Base-by-base conservation (phyloP, 2,797 vertebrate genomes). In the Sarcoramphus papa region DNA sequence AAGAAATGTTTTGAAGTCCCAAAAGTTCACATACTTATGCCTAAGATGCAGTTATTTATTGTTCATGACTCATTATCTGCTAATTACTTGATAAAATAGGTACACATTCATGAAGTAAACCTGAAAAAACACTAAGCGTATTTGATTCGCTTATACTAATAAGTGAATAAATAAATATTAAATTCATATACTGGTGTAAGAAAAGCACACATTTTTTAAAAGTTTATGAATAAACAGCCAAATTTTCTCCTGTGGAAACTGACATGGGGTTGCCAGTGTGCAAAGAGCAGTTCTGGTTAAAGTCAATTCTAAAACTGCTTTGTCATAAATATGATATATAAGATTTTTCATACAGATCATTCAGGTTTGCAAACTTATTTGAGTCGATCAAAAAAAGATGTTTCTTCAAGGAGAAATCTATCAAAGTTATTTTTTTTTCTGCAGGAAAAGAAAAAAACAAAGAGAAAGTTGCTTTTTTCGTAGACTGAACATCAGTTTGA, bases 401-500 rank as follows among this genome's bases (percentile, higher is more conserved):
- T 2, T 68, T 83, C 68, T 85, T 92, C 88, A 83, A 31, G 67
- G 7, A 80, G 69, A 95, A 93, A 86, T 62, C 43, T 68, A 48
- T 69, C 57, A 77, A 20, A 33, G 24, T 20, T 74, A 18, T n/a
- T 47, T 53, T 88, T 76, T 89, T 67, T 64, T 4, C 25, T 90
- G 33, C 8, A 19, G 84, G 31, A 92, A 92, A 80, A 93, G 16
- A 75, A 68, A 90, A 54, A 83, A 78, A 24, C 12, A 89, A 92
- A 96, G 47, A 74, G 35, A 83, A 89, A 35, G 57, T 77, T 93
- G 40, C 48, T 83, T 86, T 84, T 94, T 96, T 73, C 96, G 97
- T 90, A 97, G 91, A 77, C 70, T 92, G 54, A 91, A 41, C 85
- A 94, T 89, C 86, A 95, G 72, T 75, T 92, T 93, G 76, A 95